These are phyloP conservation scores for Rhingia campestris DNA, from an alignment of 2,888 invertebrate genomes.

Conservation along the genomic window DNA sequence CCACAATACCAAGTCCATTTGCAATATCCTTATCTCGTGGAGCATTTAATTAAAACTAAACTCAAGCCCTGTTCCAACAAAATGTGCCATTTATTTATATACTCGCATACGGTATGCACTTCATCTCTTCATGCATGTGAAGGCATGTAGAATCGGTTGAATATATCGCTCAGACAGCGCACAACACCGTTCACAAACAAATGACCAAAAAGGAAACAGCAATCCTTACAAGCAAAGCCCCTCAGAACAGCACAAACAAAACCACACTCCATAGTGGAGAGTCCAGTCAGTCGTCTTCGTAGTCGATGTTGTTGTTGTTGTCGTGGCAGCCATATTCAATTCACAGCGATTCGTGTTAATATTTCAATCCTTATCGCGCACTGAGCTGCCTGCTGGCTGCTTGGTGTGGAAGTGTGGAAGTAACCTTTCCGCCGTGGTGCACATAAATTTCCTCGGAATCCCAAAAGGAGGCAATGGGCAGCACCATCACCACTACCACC, in stretches of 20 bases:
- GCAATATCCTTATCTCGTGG: conserved; percentile 65
- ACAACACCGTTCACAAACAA: conserved; percentile 50
- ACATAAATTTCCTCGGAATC: conserved; percentile 72
- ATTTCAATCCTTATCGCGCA: conserved; percentile 75
- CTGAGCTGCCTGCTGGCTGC: conserved; percentile 65
- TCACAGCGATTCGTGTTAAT: conserved; percentile 75
- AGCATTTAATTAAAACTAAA: conserved; percentile 74
- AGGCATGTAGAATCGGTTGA: conserved; percentile 6
- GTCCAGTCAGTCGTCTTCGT: background rate
- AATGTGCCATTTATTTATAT: conserved; percentile 69
- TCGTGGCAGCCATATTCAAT: conserved; percentile 71
- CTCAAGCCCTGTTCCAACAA: conserved; percentile 66
- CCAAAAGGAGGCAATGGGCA: conserved; percentile 60
- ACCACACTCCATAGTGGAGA: conserved; percentile 17
- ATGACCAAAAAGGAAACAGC: conserved; percentile 69
- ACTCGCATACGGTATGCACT: conserved; percentile 25
- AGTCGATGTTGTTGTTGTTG: background rate
- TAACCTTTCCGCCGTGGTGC: conserved; percentile 72
- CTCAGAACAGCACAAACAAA: conserved; percentile 13
- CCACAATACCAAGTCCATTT: conserved; percentile 38
- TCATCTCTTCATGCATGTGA: background rate
- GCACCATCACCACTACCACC: background rate
- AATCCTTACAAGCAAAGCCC: conserved; percentile 49
- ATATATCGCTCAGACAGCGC: conserved; percentile 2
- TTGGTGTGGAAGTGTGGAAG: conserved; percentile 70